These are phyloP conservation scores for Lasius platythorax DNA, from an alignment of 2,888 invertebrate genomes.

Conservation along the genomic window DNA sequence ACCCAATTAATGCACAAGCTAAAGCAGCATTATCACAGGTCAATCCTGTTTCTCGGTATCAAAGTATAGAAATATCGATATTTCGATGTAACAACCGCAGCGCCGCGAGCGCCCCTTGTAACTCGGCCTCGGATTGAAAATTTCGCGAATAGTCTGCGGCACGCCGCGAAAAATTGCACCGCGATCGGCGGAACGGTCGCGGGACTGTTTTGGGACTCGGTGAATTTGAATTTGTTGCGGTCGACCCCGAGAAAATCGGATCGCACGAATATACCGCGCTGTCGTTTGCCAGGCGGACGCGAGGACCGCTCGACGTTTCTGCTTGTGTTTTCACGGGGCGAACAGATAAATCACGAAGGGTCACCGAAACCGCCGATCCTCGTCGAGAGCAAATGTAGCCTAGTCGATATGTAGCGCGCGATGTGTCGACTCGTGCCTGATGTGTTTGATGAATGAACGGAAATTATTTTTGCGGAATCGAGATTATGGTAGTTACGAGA, in stretches of 20 bases:
- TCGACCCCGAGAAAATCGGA: constrained; percentile 60
- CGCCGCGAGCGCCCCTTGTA: background rate
- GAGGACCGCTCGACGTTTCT: constrained; percentile 46
- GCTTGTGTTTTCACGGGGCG: constrained; percentile 29
- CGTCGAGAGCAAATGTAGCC: constrained; percentile 9
- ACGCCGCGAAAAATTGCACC: constrained; percentile 39
- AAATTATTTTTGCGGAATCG: constrained; percentile 7
- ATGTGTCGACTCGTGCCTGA: background rate
- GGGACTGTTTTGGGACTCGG: constrained; percentile 13
- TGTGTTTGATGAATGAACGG: constrained; percentile 18
- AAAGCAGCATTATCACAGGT: background rate
- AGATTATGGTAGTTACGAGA: background rate
- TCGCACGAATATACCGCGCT: constrained; percentile 63
- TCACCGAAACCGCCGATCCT: background rate
- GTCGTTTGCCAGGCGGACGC: constrained; percentile 62
- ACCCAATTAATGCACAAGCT: background rate
- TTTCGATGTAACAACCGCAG: background rate
- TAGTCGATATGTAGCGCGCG: constrained; percentile 7
- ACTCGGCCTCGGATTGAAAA: constrained; percentile 46
- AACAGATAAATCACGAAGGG: constrained; percentile 38
- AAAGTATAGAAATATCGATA: constrained; percentile 22
- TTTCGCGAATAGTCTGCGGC: constrained; percentile 48
- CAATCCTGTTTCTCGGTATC: background rate
- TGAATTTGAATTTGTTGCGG: constrained; percentile 62
- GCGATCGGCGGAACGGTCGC: constrained; percentile 3